Base-by-base conservation (phyloP, 2,113 vertebrate species). In the Willisornis vidua region DNA sequence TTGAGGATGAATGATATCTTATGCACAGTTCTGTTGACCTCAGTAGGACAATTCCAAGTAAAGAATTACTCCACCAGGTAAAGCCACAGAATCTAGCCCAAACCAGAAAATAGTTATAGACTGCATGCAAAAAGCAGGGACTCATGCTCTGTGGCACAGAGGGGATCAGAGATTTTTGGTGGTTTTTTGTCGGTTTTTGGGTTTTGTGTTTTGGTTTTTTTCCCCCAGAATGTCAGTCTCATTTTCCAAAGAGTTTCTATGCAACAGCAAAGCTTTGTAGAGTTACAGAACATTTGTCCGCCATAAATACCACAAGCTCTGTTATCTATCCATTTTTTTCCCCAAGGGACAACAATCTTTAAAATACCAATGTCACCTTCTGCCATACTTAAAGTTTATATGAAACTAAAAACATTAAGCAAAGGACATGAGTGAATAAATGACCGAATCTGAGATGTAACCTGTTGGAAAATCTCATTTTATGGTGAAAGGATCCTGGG, bases 291-390 rank as follows among this genome's bases (percentile, higher is more conserved):
- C 24, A 19, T 49, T 49, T 1, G 0, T 41, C 57, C 87, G 57
- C 45, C 54, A 76, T 67, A 89, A 95, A 92, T 65, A 94, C 91
- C 72, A 89, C 18, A 92, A 77, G 29, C 5, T 88, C 67, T 90
- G 58, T 72, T 84, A 80, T 86, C 89, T 28, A 68, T 88, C 24
- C 13, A 22, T 58, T 83, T 84, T 57, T 73, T 63, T 17, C 3
- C 68, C 31, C 24, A 74, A 87, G 57, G 37, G 74, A 65, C 39
- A 85, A 28, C 16, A 82, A n/a, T 75, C 31, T 49, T 87, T 89
- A 68, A 85, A 82, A 37, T 25, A 88, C 7, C 75, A 85, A 66
- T 70, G 82, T 87, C 79, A 94, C 41, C 66, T 88, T 80, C 81
- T 93, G 72, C 63, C 49, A 71, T 65, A 54, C n/a, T 73, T 79